Evolutionary conservation across 2,888 invertebrate species (phyloP).

Genomic region (Caenorhabditis drosophilae): DNA sequence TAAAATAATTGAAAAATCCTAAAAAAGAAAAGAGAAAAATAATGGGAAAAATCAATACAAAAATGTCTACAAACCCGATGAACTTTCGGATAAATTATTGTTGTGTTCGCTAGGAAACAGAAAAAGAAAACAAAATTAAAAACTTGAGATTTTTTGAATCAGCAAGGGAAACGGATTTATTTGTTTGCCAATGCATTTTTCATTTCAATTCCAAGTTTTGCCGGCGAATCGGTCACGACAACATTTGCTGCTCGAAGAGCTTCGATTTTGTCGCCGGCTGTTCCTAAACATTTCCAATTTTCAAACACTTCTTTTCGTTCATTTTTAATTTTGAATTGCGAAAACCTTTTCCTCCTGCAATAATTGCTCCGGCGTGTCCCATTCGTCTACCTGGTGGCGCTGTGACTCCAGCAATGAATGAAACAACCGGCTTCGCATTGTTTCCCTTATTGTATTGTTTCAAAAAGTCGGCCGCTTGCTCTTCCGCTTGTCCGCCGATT

Average conservation of each 20-base stretch:
- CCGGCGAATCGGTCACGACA: constrained; percentile 54
- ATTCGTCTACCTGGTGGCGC: constrained; percentile 76
- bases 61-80: too few species aligned
- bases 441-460: constrained; percentile 71
- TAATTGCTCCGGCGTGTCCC: constrained; percentile 58
- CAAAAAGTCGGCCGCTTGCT: constrained; percentile 89
- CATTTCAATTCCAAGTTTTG: constrained; percentile 52
- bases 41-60: too few species aligned
- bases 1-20: too few species aligned
- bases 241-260: constrained; percentile 54
- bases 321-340: too few species aligned
- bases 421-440: constrained; percentile 92
- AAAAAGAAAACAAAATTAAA: too few species aligned
- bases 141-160: too few species aligned
- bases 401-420: constrained; percentile 96
- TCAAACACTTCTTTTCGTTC: too few species aligned
- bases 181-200: constrained; percentile 13
- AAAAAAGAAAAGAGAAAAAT: too few species aligned
- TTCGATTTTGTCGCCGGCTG: constrained; percentile 56
- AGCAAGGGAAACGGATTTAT: neutral
- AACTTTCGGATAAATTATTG: too few species aligned
- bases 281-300: constrained; percentile 39
- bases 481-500: constrained; percentile 97
- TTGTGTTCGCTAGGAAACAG: too few species aligned
- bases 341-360: constrained; percentile 55